Percentiles rank a stretch among this genome's conserved stretches.
Evolutionary conservation across 2,888 invertebrate species (phyloP).

Genomic region (Tyria jacobaeae): DNA sequence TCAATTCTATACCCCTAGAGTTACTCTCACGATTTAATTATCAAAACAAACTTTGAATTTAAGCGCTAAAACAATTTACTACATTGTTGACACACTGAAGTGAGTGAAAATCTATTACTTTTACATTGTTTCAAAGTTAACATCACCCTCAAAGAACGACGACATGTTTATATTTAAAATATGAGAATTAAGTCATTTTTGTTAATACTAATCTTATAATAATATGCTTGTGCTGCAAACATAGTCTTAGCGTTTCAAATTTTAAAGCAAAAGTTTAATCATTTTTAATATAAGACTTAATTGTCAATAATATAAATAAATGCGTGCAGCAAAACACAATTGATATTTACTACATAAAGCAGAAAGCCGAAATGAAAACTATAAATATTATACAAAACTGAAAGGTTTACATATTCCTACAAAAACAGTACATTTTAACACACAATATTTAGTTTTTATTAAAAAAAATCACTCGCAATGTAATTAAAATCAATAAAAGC

Average conservation of each 20-base stretch:
- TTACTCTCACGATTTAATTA: neutral
- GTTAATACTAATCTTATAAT: neutral
- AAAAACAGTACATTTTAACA: no score
- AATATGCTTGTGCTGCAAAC: slow-evolving; percentile 14
- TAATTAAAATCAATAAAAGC: no score
- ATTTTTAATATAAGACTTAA: neutral
- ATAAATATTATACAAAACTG: no score
- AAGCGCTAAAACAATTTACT: neutral
- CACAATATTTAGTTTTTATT: no score
- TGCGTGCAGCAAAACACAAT: neutral
- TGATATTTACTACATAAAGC: neutral
- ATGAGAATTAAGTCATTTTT: neutral
- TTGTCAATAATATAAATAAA: neutral
- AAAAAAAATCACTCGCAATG: no score
- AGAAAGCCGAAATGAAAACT: neutral
- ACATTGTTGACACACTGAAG: neutral
- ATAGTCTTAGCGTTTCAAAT: slow-evolving; percentile 11
- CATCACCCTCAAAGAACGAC: no score
- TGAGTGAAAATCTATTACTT: neutral
- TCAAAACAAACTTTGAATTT: neutral
- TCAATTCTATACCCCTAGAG: neutral
- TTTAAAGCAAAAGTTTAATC: slow-evolving; percentile 1
- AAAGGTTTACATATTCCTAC: no score
- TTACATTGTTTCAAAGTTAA: neutral
- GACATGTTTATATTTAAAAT: neutral